phyloP scores from a whole-genome alignment of 2,113 vertebrate genomes.

The Alosa alosa region DNA sequence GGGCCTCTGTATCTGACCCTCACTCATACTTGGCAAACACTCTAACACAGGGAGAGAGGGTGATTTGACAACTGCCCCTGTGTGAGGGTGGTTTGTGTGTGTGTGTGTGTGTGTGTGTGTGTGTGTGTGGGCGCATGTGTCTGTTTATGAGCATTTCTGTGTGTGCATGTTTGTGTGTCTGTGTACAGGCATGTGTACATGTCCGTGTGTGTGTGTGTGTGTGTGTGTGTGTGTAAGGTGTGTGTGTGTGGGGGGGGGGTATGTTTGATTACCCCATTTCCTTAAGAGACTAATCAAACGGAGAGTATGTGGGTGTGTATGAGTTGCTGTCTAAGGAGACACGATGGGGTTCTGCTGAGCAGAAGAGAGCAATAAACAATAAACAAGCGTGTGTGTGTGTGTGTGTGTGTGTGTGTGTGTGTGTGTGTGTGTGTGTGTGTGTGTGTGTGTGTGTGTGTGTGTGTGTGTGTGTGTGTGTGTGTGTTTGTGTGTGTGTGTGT shows the following conservation, averaged over 20 bases:
- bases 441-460: slow-evolving; percentile 65
- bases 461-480: slow-evolving; percentile 13
- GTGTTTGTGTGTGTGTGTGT: slow-evolving; percentile 67
- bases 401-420: slow-evolving; percentile 5
- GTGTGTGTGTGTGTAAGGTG: background rate
- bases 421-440: slow-evolving; percentile 55
- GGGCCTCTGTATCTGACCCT: too few relatives aligned
- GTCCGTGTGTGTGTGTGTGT: background rate
- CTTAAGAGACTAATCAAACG: background rate
- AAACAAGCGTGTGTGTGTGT: slow-evolving; percentile 39
- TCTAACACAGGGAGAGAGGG: too few relatives aligned
- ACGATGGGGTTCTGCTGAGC: background rate
- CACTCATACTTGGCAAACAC: too few relatives aligned
- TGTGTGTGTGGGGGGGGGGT: slow-evolving; percentile 26
- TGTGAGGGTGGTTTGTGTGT: background rate
- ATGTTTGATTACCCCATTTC: background rate
- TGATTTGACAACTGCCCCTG: too few relatives aligned
- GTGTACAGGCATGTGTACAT: background rate
- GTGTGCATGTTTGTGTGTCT: too few relatives aligned
- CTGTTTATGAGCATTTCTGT: too few relatives aligned
- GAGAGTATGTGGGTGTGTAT: background rate
- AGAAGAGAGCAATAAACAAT: slow-evolving; percentile 64
- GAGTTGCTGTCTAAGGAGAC: background rate
- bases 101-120: slow-evolving; percentile 13
- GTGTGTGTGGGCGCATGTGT: background rate